phyloP scores from a whole-genome alignment of 2,113 vertebrate genomes.

The Fukomys damarensis region DNA sequence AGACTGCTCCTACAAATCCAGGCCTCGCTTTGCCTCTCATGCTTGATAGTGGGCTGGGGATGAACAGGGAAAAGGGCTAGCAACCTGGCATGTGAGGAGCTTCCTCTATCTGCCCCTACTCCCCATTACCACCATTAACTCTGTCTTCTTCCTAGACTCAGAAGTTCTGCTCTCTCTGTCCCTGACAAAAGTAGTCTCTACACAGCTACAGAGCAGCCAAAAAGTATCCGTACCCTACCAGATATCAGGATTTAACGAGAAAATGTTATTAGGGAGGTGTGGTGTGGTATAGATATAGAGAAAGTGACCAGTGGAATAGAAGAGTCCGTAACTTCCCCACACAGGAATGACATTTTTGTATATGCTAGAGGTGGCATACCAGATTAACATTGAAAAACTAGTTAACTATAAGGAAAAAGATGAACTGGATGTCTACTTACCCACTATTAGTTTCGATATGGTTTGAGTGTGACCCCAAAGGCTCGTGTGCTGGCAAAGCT shows the following conservation, averaged over 20 bases:
- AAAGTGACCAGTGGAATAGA: not conserved
- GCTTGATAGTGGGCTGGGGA: not conserved
- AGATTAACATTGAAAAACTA: not conserved
- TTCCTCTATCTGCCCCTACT: not conserved
- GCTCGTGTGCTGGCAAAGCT: not conserved
- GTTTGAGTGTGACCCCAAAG: not conserved
- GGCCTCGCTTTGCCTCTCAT: not conserved
- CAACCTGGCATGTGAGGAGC: not conserved
- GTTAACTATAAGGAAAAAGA: conserved; percentile 15
- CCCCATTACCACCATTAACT: not conserved
- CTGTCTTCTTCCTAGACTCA: no score
- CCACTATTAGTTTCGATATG: not conserved
- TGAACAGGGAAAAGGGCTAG: not conserved
- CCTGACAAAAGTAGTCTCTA: conserved; percentile 42
- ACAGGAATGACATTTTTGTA: not conserved
- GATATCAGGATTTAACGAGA: not conserved
- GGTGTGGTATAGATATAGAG: not conserved
- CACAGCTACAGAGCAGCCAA: conserved; percentile 13
- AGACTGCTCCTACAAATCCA: not conserved
- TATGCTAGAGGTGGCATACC: not conserved
- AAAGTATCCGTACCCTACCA: not conserved
- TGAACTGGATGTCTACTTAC: conserved; percentile 4
- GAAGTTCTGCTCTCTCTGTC: not conserved
- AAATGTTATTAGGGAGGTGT: not conserved
- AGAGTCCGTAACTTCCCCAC: not conserved